Base-by-base conservation (phyloP, 1,140 invertebrate species). In the Drosophila persimilis region DNA sequence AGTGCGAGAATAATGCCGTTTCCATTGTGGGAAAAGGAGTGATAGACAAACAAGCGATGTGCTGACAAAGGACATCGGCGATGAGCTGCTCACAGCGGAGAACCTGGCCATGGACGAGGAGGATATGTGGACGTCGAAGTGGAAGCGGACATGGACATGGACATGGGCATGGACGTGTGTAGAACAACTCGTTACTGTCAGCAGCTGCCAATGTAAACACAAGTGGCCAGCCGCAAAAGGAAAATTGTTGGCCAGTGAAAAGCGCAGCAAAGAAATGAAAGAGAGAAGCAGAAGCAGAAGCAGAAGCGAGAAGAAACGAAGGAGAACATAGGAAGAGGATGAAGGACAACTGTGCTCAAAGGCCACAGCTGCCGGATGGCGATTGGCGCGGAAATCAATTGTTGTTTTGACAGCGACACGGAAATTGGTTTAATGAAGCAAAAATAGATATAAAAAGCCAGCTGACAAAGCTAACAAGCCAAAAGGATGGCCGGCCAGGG, bases 341-440 rank as follows among this genome's bases (percentile, higher is more conserved):
- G 15, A 47, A 11, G 24, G 29, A 56, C 26, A 60, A 56, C 17
- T 41, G 59, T 41, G 59, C 62, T 83, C 67, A 64, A 80, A 83
- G 64, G 70, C 61, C 64, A 55, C 66, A 60, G 69, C 70, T 66
- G 55, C 61, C 43, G 55, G 56, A 61, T 62, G 71, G 69, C 83
- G 74, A 88, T 88, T 88, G 83, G 83, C 78, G 83, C 72, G 83
- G 83, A 88, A 88, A 88, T 88, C 83, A 88, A 88, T 88, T 88
- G 83, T 88, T 88, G 83, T 88, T 88, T 88, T 88, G 83, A 88
- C 83, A 88, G 83, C 84, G 75, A 86, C 83, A 88, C 83, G 83
- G 83, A 88, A 88, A 88, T 88, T 88, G 83, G 84, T 83, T 88
- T 88, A 88, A 88, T 88, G 83, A 88, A 88, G 83, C 84, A 83